phyloP scores from a whole-genome alignment of 2,888 invertebrate genomes.

The Neoitamus cyanurus region DNA sequence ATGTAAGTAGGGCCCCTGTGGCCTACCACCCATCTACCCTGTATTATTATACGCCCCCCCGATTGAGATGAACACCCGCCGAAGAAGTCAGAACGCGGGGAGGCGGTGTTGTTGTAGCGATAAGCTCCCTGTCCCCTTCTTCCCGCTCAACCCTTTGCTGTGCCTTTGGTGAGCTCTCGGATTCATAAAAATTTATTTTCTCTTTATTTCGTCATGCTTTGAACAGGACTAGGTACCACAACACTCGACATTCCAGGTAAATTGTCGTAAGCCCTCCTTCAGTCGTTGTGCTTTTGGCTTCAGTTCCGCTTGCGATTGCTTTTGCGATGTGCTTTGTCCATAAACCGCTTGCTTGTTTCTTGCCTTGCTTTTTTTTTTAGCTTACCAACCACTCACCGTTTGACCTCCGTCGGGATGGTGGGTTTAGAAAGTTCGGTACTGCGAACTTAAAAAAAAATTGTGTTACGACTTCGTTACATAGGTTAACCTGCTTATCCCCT shows the following conservation, averaged over 20 bases:
- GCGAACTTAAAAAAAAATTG: neutral
- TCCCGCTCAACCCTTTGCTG: neutral
- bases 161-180: slow-evolving; percentile 7
- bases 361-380: neutral
- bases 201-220: slow-evolving; percentile 49
- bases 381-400: neutral
- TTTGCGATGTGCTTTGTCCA: slow-evolving; percentile 16
- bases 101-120: neutral
- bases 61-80: neutral
- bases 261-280: slow-evolving; percentile 43
- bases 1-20: slow-evolving; percentile 72
- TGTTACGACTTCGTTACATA: neutral
- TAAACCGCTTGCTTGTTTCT: neutral
- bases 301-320: slow-evolving; percentile 36
- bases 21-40: neutral
- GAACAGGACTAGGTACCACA: slow-evolving; percentile 55
- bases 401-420: neutral
- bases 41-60: neutral
- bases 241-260: slow-evolving; percentile 54
- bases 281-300: slow-evolving; percentile 24
- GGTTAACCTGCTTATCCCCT: too few species aligned
- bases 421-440: neutral
- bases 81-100: neutral
- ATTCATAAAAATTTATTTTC: slow-evolving; percentile 44
- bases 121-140: neutral